Evolutionary conservation across 2,888 invertebrate species (phyloP).

Genomic region (Catocala fraxini): DNA sequence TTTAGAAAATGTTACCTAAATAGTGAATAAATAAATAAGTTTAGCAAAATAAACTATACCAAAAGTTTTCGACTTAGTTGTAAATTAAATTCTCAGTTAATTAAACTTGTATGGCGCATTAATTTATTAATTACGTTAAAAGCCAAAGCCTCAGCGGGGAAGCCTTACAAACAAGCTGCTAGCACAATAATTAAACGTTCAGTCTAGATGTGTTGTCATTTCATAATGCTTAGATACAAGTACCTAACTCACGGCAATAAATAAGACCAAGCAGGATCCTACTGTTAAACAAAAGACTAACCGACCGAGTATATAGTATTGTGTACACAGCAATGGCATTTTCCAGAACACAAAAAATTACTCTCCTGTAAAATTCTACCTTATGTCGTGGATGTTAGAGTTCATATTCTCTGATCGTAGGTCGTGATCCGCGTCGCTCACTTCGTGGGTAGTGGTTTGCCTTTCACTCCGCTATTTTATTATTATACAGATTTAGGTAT

Average conservation of each 20-base stretch:
- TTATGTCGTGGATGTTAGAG: constrained; percentile 51
- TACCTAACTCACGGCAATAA: constrained; percentile 27
- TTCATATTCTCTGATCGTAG: constrained; percentile 55
- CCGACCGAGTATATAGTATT: constrained; percentile 44
- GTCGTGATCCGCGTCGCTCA: constrained; percentile 51
- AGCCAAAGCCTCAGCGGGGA: constrained; percentile 19
- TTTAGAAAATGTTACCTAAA: no score
- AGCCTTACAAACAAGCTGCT: constrained; percentile 17
- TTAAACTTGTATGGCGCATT: constrained; percentile 23
- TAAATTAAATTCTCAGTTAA: constrained; percentile 4
- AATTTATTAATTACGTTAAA: constrained; percentile 25
- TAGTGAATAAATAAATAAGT: neutral
- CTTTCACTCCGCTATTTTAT: constrained; percentile 77
- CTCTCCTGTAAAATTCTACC: constrained; percentile 45
- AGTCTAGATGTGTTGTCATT: constrained; percentile 19
- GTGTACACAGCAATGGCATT: constrained; percentile 57
- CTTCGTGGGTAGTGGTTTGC: constrained; percentile 75
- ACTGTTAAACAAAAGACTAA: constrained; percentile 45
- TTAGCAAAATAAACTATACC: neutral
- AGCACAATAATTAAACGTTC: constrained; percentile 11
- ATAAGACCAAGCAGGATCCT: constrained; percentile 37
- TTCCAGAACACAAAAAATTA: constrained; percentile 42
- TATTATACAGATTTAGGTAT: constrained; percentile 48
- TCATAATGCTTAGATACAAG: constrained; percentile 20
- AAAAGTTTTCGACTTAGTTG: neutral